phyloP scores from a whole-genome alignment of 2,888 invertebrate genomes.

The Patella caerulea region DNA sequence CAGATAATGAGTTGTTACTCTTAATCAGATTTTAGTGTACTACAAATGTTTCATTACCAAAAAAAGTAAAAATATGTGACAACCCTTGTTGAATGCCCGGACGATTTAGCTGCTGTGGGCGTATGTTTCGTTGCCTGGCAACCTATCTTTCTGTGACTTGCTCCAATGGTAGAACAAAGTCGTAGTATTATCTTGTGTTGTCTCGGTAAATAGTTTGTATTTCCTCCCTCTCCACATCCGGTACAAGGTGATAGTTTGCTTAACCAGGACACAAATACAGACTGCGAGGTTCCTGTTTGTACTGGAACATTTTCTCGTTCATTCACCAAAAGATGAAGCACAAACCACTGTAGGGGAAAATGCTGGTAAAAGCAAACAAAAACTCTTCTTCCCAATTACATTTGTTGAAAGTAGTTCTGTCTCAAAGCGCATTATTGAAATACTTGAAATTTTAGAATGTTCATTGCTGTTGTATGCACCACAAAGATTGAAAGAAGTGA shows the following conservation, averaged over 20 bases:
- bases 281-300: not conserved
- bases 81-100: no score
- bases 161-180: not conserved
- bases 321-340: not conserved
- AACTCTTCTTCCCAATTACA: not conserved
- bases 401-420: conserved; percentile 8
- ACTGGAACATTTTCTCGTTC: not conserved
- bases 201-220: not conserved
- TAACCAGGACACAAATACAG: not conserved
- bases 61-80: no score
- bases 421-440: conserved; percentile 1
- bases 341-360: not conserved
- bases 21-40: no score
- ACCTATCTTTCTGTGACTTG: not conserved
- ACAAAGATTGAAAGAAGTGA: no score
- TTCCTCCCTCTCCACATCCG: not conserved
- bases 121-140: no score
- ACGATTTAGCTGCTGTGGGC: no score
- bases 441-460: not conserved
- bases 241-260: not conserved
- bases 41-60: no score
- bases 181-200: not conserved
- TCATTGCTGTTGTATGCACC: no score
- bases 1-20: no score
- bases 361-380: not conserved